Evolutionary conservation across 2,797 vertebrate genomes (phyloP).

Genomic region (Amphiprion clarkii): DNA sequence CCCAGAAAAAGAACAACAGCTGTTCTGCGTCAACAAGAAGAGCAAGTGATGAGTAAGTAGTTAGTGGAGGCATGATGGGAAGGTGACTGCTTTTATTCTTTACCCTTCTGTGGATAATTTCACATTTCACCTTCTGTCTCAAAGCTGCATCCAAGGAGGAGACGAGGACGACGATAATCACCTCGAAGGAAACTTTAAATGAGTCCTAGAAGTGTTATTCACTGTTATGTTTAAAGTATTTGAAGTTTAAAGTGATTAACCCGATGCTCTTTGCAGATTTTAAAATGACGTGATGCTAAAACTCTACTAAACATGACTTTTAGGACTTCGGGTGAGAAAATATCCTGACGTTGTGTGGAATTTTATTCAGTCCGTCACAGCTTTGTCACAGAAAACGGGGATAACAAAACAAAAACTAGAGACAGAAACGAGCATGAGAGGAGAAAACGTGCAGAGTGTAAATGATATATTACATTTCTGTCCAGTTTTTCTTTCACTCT

Average conservation of each 20-base stretch:
- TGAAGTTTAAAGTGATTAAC: too few species aligned
- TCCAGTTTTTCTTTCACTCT: slow-evolving; percentile 27
- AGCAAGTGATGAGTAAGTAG: neutral
- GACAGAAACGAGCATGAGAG: neutral
- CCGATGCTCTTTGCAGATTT: too few species aligned
- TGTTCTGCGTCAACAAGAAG: slow-evolving; percentile 5
- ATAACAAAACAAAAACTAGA: neutral
- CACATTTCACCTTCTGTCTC: slow-evolving; percentile 1
- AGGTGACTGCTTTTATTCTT: neutral
- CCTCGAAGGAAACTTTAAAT: slow-evolving; percentile 13
- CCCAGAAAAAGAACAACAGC: slow-evolving; percentile 16
- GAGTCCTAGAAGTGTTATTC: too few species aligned
- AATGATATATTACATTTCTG: slow-evolving; percentile 23
- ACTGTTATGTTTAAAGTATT: too few species aligned
- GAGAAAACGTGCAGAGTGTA: slow-evolving; percentile 10
- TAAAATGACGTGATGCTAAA: neutral
- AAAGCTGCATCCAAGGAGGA: neutral
- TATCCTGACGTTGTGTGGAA: neutral
- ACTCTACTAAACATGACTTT: too few species aligned
- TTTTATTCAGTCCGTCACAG: neutral
- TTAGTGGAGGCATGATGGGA: slow-evolving; percentile 22
- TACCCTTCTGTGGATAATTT: neutral
- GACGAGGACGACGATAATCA: neutral
- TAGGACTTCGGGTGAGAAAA: neutral
- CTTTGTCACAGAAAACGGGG: neutral